Conservation (phyloP, 1,140 invertebrate species). For the Papilio machaon region DNA sequence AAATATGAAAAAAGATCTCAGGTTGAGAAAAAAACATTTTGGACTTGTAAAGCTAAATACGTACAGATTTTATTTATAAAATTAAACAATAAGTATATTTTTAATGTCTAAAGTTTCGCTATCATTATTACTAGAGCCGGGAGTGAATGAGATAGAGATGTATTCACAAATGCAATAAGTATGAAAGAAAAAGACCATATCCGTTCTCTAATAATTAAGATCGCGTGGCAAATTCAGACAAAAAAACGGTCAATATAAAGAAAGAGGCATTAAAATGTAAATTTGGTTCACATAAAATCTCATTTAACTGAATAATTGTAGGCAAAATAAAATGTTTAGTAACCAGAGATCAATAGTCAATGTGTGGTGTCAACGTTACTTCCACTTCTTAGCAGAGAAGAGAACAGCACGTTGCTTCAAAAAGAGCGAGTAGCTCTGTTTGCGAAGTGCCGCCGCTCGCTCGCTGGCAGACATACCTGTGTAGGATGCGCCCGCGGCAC, state of each 20-base stretch:
- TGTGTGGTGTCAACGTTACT: conserved; percentile 56
- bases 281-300: background rate
- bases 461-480: conserved; percentile 6
- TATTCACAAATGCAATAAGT: background rate
- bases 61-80: background rate
- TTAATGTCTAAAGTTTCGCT: background rate
- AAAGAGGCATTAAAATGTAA: background rate
- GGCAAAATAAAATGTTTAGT: background rate
- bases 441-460: conserved; percentile 51
- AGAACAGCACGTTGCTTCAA: conserved; percentile 78
- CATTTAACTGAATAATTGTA: background rate
- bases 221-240: background rate
- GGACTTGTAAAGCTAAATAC: background rate
- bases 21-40: background rate
- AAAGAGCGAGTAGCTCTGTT: conserved; percentile 79
- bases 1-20: conserved; percentile 26
- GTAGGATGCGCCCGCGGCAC: background rate
- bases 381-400: conserved; percentile 81
- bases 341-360: conserved; percentile 18
- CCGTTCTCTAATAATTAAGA: too few species aligned
- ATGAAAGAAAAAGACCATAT: background rate
- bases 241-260: background rate
- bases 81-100: too few species aligned
- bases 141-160: too few species aligned
- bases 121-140: background rate